phyloP scores from a whole-genome alignment of 2,113 vertebrate genomes.

The Microcebus ravelobensis region DNA sequence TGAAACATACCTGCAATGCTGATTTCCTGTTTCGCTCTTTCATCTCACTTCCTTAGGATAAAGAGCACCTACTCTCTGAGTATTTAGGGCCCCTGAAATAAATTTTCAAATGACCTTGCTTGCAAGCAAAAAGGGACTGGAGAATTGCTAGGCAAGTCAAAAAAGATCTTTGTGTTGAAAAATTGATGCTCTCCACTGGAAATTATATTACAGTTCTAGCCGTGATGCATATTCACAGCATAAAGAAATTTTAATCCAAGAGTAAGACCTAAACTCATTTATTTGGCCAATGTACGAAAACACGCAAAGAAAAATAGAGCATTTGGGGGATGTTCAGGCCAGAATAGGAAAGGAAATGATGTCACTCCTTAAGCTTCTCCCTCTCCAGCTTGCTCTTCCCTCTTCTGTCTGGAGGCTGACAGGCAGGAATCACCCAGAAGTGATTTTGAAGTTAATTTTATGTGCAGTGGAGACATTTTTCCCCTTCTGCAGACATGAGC shows the following conservation, averaged over 20 bases:
- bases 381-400: neutral
- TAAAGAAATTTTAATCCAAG: neutral
- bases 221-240: neutral
- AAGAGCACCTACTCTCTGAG: neutral
- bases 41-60: neutral
- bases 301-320: neutral
- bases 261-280: neutral
- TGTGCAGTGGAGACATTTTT: neutral
- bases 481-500: neutral
- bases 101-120: conserved; percentile 25
- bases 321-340: neutral
- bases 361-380: neutral
- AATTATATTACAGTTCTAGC: neutral
- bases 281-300: conserved; percentile 19
- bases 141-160: conserved; percentile 28
- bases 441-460: conserved; percentile 36
- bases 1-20: neutral
- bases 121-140: neutral
- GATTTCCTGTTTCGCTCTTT: neutral
- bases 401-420: neutral
- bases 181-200: neutral
- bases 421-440: neutral
- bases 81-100: neutral
- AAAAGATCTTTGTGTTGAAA: neutral
- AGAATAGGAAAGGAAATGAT: neutral